Base-by-base conservation (phyloP, 2,113 vertebrate genomes). In the Phoenicopterus ruber region DNA sequence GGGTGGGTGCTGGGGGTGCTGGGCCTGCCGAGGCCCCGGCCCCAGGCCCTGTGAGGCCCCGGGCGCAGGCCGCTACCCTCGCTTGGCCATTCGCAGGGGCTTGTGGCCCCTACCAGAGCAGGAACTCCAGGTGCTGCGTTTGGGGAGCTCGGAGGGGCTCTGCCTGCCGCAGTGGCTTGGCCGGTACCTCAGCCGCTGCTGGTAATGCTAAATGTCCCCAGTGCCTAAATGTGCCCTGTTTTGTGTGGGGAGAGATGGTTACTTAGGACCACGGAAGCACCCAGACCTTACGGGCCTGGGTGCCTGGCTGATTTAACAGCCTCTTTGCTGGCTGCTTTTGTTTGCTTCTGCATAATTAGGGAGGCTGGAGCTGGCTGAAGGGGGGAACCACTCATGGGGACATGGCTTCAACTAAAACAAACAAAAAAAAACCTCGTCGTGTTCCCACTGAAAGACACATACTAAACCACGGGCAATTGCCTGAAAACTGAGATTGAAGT, bases 1-100 rank as follows among this genome's bases (percentile, higher is more conserved):
- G 22, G 0, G 2, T 7, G 13, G 32, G 78, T 38, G 18, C 44
- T 7, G 28, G 32, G 9, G 62, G 10, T 15, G 44, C 18, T 1
- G 8, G 26, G 18, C 32, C 15, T 3, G 14, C n/a, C 25, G 8
- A 15, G 11, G 34, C 7, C 13, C 11, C 34, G 32, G 42, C n/a
- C n/a, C n/a, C n/a, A n/a, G n/a, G 26, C 22, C 32, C 15, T 3
- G 14, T 25, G 8, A 15, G 11, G 34, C 7, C 13, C 11, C 34
- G 32, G 42, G 40, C 29, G 10, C 1, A 2, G 36, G n/a, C 29
- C 22, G 26, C 69, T 44, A 40, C 7, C 0, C 32, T 57, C 2
- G 3, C 18, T 62, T 29, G 31, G 20, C 34, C 3, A 0, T 46
- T 46, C 10, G 13, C 61, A n/a, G 82, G 34, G 13, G 34, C 34